Evolutionary conservation across 1,140 invertebrate species (phyloP).

Genomic region (Gonatopus flavifemur): DNA sequence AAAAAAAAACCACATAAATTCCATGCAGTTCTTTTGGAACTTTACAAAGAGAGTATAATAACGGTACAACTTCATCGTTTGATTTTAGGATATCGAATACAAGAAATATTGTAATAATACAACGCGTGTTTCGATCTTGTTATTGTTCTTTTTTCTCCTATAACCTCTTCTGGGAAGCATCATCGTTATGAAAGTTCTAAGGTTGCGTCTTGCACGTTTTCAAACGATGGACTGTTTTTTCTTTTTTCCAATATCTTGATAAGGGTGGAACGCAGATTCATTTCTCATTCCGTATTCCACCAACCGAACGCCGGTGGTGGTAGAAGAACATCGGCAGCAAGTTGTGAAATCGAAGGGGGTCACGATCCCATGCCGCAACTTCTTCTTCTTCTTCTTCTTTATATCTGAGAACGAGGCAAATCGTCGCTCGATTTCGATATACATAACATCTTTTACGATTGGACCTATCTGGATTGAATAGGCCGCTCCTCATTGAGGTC

Average conservation of each 20-base stretch:
- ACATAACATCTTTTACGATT: too few species aligned
- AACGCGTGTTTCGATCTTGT: too few species aligned
- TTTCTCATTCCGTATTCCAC: constrained; percentile 10
- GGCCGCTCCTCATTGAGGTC: constrained; percentile 8
- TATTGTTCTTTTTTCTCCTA: too few species aligned
- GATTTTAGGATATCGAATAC: constrained; percentile 25
- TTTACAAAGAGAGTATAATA: too few species aligned
- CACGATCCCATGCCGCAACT: constrained; percentile 11
- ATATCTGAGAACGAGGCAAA: constrained; percentile 29
- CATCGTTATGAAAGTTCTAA: not conserved
- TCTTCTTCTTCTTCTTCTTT: constrained; percentile 11
- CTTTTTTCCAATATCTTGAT: not conserved
- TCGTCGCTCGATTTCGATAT: constrained; percentile 17
- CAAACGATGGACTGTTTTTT: constrained; percentile 14
- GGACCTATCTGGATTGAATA: constrained; percentile 15
- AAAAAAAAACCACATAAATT: constrained; percentile 9
- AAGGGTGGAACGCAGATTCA: constrained; percentile 2
- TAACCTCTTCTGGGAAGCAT: not conserved
- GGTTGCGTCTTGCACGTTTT: constrained; percentile 8
- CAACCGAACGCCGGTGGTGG: constrained; percentile 10
- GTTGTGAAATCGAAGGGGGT: constrained; percentile 24
- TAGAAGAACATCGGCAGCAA: constrained; percentile 21
- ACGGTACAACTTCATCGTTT: constrained; percentile 11
- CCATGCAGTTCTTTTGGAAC: not conserved
- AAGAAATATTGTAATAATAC: constrained; percentile 16